A percentile compares a stretch with the other conserved stretches of the same genome.
Evolutionary conservation across 2,888 invertebrate genomes (phyloP).

Genomic region (Lottia gigantea): DNA sequence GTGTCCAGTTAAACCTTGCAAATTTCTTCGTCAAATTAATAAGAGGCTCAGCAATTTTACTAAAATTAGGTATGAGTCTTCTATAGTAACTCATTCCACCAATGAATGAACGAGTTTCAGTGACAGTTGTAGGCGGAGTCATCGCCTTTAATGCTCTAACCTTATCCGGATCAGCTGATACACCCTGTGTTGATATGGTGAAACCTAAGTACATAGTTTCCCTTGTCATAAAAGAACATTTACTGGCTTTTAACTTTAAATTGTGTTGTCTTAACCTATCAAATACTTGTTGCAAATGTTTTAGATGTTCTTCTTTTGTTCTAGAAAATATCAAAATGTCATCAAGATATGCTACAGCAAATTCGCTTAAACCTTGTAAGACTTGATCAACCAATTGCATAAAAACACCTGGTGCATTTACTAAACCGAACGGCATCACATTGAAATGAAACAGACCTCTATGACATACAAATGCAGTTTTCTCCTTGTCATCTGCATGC

Average conservation of each 20-base stretch:
- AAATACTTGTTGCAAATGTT: constrained; percentile 25
- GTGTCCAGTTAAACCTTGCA: constrained; percentile 28
- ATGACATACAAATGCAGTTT: too few relatives aligned
- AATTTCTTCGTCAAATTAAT: constrained; percentile 30
- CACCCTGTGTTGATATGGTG: constrained; percentile 22
- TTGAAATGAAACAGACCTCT: too few relatives aligned
- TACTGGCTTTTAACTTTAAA: constrained; percentile 28
- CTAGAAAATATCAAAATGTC: too few relatives aligned
- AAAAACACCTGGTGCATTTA: constrained; percentile 20
- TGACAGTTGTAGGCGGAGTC: constrained; percentile 24
- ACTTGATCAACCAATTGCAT: constrained; percentile 27
- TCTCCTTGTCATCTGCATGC: too few relatives aligned
- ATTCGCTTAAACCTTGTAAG: constrained; percentile 25
- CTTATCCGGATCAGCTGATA: constrained; percentile 28
- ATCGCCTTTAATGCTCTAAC: constrained; percentile 26
- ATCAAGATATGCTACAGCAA: constrained; percentile 20
- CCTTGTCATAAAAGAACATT: constrained; percentile 26
- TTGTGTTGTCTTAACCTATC: constrained; percentile 22
- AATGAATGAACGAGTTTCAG: constrained; percentile 32
- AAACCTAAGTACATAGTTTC: constrained; percentile 26
- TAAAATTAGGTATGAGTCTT: constrained; percentile 28
- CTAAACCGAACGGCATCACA: too few relatives aligned
- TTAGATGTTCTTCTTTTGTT: constrained; percentile 31
- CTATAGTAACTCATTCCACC: constrained; percentile 36
- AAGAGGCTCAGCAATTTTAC: constrained; percentile 22